Percentiles rank a stretch among this genome's conserved stretches.
Conservation (phyloP, 35 echinoderm and acorn worm species). For the Apostichopus parvimensis region DNA sequence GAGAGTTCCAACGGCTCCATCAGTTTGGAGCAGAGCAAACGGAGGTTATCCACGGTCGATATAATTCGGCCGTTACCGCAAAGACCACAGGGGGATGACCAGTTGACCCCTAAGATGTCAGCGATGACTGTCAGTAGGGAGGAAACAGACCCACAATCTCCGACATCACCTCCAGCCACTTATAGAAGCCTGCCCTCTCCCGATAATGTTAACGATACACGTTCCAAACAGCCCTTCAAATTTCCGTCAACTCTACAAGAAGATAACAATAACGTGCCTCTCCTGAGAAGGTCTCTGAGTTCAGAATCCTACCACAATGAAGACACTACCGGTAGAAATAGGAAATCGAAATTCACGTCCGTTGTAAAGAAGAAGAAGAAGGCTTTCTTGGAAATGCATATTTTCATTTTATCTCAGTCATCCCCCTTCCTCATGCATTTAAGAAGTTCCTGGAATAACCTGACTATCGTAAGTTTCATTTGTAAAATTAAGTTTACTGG, state of each 20-base stretch:
- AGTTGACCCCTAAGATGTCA: neutral
- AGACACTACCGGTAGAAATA: neutral
- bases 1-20: conserved; percentile 65
- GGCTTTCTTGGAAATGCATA: conserved; percentile 62
- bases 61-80: conserved; percentile 30
- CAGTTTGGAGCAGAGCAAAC: neutral
- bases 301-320: conserved; percentile 14
- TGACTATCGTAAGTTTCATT: conserved; percentile 82
- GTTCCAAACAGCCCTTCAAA: conserved; percentile 85
- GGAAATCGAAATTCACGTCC: neutral
- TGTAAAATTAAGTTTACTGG: no score
- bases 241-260: conserved; percentile 56
- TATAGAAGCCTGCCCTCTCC: conserved; percentile 80
- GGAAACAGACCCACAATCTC: neutral
- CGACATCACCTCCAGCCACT: neutral
- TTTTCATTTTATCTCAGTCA: conserved; percentile 80
- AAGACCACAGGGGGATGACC: neutral
- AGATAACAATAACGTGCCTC: conserved; percentile 24
- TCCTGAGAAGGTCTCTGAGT: conserved; percentile 1
- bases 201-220: conserved; percentile 45
- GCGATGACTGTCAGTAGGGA: neutral
- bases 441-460: conserved; percentile 96
- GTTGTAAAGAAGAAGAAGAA: conserved; percentile 58
- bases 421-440: conserved; percentile 96
- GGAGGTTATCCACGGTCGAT: conserved; percentile 19